These are phyloP conservation scores for Mellilla xanthometata DNA, from an alignment of 2,888 invertebrate genomes.

Conservation along the genomic window DNA sequence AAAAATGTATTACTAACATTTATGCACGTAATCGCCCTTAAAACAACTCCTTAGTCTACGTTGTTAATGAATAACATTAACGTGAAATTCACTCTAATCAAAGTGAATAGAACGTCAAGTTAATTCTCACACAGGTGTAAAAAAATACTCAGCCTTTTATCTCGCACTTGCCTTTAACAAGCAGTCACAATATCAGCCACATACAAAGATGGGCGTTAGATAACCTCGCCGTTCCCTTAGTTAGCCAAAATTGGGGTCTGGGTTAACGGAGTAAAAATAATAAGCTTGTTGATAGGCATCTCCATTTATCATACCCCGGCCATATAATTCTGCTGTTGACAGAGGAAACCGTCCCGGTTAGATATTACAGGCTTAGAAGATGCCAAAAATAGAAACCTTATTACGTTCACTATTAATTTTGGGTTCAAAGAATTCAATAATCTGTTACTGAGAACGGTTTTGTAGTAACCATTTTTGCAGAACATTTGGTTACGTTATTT, in stretches of 20 bases:
- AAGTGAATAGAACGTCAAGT: too few species aligned
- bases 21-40: too few species aligned
- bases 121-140: too few species aligned
- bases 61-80: too few species aligned
- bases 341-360: conserved; percentile 17
- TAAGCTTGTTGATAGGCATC: conserved; percentile 27
- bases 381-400: conserved; percentile 5
- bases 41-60: too few species aligned
- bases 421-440: not conserved
- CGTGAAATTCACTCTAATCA: too few species aligned
- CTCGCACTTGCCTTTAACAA: not conserved
- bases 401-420: not conserved
- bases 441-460: too few species aligned
- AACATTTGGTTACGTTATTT: too few species aligned
- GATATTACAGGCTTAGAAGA: conserved; percentile 8
- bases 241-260: conserved; percentile 23
- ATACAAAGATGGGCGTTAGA: conserved; percentile 14
- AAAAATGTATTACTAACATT: too few species aligned
- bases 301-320: conserved; percentile 27
- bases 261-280: conserved; percentile 27
- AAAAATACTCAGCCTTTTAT: too few species aligned
- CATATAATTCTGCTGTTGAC: conserved; percentile 27
- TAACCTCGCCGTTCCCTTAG: conserved; percentile 17
- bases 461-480: too few species aligned
- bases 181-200: conserved; percentile 5